Base-by-base conservation (phyloP, 2,797 vertebrate genomes). In the Euthynnus affinis region DNA sequence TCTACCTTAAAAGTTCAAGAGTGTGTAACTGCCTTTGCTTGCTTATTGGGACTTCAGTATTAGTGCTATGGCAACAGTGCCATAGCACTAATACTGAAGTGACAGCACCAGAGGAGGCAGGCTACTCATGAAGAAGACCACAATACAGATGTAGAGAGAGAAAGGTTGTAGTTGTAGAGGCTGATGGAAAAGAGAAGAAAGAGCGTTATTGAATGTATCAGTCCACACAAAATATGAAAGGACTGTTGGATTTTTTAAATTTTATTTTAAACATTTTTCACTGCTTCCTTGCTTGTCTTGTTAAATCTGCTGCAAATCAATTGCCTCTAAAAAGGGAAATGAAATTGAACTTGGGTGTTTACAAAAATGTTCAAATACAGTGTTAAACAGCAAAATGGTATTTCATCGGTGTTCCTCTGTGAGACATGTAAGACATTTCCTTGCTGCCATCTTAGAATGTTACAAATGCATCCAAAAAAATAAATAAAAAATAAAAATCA, bases 31-130 rank as follows among this genome's bases (percentile, higher is more conserved):
- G 46, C 56, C n/a, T 60, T 77, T 57, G 42, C 61, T 60, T 53
- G 55, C 61, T 71, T 77, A 68, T 55, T 32, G 3, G 17, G 27
- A 64, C 46, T 69, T n/a, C n/a, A n/a, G n/a, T n/a, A n/a, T n/a
- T n/a, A n/a, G n/a, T n/a, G n/a, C n/a, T n/a, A n/a, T n/a, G n/a
- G n/a, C n/a, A n/a, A n/a, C n/a, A n/a, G n/a, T 83, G 82, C 77
- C 80, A 77, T 82, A 61, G 76, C 73, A 65, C 61, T 76, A 13
- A 58, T 8, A 29, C 42, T 59, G 48, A 53, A 55, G 32, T 58
- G 60, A 71, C 10, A 60, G 40, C 46, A 61, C 15, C 46, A 37
- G 46, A 17, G 12, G 4, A 62, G 60, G 29, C 27, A 62, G 52
- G 32, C 20, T 20, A 52, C 48, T 66, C 48, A 32, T 9, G 76